These are phyloP conservation scores for Narcine bancroftii DNA, from an alignment of 2,113 vertebrate species.

Conservation along the genomic window DNA sequence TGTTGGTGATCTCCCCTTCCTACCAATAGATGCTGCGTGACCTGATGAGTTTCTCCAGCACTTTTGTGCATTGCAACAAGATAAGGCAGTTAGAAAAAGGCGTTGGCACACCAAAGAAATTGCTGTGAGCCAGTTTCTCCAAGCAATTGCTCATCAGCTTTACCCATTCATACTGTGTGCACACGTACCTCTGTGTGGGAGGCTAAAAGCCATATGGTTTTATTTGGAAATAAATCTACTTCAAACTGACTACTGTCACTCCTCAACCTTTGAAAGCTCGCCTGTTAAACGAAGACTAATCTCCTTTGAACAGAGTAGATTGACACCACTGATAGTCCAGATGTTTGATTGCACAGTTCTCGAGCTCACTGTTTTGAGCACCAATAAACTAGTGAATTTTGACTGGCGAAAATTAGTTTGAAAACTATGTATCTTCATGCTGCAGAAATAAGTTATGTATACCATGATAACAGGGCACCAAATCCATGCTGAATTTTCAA, in stretches of 20 bases:
- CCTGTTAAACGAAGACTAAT: not conserved
- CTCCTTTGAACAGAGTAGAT: not conserved
- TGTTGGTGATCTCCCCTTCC: no score
- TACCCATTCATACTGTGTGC: not conserved
- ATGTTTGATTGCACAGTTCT: not conserved
- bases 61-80: no score
- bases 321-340: not conserved
- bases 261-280: not conserved
- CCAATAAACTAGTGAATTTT: not conserved
- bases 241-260: not conserved
- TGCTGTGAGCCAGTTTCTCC: constrained; percentile 18
- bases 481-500: not conserved
- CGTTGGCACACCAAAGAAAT: not conserved
- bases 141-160: not conserved
- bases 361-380: not conserved
- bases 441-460: not conserved
- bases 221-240: not conserved
- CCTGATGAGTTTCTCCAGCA: no score
- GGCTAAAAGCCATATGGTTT: not conserved
- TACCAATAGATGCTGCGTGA: no score
- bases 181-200: constrained; percentile 1
- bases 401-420: not conserved
- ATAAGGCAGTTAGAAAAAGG: not conserved
- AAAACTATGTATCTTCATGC: not conserved
- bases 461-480: not conserved